Conservation (phyloP, 2,888 invertebrate species). For the Formica aserva region DNA sequence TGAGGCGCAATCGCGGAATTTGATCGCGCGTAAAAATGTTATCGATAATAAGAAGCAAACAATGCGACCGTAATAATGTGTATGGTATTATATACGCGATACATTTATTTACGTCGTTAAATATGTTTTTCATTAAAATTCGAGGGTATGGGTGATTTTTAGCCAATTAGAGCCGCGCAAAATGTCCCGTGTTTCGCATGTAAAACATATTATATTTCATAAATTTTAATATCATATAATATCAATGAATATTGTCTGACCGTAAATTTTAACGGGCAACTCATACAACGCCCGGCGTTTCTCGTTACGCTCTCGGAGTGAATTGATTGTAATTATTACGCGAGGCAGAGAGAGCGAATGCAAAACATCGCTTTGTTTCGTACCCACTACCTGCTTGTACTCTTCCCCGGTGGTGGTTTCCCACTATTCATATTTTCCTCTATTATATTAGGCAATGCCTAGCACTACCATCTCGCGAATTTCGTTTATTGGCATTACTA, state of each 20-base stretch:
- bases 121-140: constrained; percentile 57
- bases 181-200: constrained; percentile 54
- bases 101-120: constrained; percentile 56
- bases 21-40: constrained; percentile 48
- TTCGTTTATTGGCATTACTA: constrained; percentile 49
- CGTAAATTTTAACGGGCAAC: constrained; percentile 57
- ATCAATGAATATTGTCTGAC: constrained; percentile 56
- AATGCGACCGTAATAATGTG: constrained; percentile 46
- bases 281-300: constrained; percentile 55
- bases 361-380: constrained; percentile 55
- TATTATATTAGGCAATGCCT: constrained; percentile 49
- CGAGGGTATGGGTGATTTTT: constrained; percentile 50
- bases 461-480: constrained; percentile 23
- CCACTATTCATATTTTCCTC: constrained; percentile 53
- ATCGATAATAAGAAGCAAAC: constrained; percentile 53
- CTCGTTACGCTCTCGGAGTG: constrained; percentile 57
- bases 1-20: constrained; percentile 29
- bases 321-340: constrained; percentile 57
- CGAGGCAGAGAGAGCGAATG: constrained; percentile 45
- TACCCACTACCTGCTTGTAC: constrained; percentile 47
- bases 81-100: constrained; percentile 38
- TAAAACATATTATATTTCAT: constrained; percentile 56
- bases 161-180: constrained; percentile 55
- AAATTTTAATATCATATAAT: constrained; percentile 58
- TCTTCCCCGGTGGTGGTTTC: constrained; percentile 22